Conservation (phyloP, 53 echinoderm and acorn worm genomes). For the Paelopatides confundens region DNA sequence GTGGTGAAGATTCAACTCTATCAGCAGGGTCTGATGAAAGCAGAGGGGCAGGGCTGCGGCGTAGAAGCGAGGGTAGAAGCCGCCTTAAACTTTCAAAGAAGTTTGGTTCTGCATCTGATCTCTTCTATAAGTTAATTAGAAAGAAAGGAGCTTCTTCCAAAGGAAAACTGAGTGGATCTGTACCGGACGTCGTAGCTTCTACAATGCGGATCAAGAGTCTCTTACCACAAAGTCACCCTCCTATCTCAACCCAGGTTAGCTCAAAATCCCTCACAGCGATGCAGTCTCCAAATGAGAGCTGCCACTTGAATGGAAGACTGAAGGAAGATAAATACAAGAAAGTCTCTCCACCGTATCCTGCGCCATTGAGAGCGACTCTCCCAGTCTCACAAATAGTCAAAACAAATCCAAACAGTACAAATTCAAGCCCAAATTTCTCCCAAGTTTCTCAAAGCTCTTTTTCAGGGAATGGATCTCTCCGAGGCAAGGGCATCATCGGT, state of each 20-base stretch:
- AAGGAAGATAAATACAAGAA: neutral
- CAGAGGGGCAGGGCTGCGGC: neutral
- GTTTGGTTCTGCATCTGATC: constrained; percentile 92
- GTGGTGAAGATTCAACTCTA: neutral
- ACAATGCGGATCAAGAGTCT: neutral
- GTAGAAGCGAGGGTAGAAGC: neutral
- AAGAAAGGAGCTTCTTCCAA: constrained; percentile 54
- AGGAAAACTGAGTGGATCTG: neutral
- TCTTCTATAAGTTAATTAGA: constrained; percentile 78
- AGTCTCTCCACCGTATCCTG: constrained; percentile 81
- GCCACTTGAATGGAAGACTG: neutral
- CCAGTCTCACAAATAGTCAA: constrained; percentile 74
- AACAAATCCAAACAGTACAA: constrained; percentile 47
- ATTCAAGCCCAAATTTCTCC: constrained; percentile 24
- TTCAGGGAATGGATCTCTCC: constrained; percentile 16
- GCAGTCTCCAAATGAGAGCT: neutral
- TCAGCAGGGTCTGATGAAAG: neutral
- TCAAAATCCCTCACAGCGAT: neutral
- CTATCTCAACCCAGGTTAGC: neutral
- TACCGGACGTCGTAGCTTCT: constrained; percentile 24
- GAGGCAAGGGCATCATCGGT: constrained; percentile 51
- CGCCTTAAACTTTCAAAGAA: constrained; percentile 70
- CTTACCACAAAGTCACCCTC: constrained; percentile 30
- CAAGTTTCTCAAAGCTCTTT: constrained; percentile 20
- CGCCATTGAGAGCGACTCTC: constrained; percentile 88